Percentiles rank a stretch among this genome's conserved stretches.
Evolutionary conservation across 2,113 vertebrate species (phyloP).

Genomic region (Rhinolophus ferrumequinum): DNA sequence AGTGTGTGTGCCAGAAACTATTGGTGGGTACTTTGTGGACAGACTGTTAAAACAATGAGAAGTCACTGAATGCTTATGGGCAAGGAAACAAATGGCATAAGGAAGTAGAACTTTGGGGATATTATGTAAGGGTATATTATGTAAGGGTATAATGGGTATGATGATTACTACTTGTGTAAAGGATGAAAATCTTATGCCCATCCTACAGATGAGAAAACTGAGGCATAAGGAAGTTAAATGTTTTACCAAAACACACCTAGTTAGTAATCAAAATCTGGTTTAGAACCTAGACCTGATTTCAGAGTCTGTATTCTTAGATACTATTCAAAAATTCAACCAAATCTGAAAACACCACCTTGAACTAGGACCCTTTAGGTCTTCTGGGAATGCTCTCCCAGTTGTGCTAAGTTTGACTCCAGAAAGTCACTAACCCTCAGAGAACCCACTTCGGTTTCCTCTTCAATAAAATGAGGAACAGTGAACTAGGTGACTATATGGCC

Average conservation of each 20-base stretch:
- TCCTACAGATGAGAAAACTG: slow-evolving; percentile 18
- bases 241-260: neutral
- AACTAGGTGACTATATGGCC: neutral
- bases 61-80: neutral
- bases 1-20: neutral
- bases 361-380: neutral
- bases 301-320: neutral
- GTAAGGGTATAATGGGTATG: neutral
- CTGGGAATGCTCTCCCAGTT: neutral
- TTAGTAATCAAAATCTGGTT: neutral
- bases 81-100: neutral
- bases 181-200: neutral
- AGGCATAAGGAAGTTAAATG: neutral
- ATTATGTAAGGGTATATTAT: neutral
- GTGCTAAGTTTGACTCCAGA: neutral
- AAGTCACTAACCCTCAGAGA: neutral
- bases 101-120: neutral
- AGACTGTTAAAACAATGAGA: neutral
- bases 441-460: neutral
- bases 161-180: neutral
- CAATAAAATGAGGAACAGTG: neutral
- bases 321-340: neutral
- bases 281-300: neutral
- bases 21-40: neutral
- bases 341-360: neutral